Conservation (phyloP, 2,797 vertebrate species). For the Anguilla megastoma region DNA sequence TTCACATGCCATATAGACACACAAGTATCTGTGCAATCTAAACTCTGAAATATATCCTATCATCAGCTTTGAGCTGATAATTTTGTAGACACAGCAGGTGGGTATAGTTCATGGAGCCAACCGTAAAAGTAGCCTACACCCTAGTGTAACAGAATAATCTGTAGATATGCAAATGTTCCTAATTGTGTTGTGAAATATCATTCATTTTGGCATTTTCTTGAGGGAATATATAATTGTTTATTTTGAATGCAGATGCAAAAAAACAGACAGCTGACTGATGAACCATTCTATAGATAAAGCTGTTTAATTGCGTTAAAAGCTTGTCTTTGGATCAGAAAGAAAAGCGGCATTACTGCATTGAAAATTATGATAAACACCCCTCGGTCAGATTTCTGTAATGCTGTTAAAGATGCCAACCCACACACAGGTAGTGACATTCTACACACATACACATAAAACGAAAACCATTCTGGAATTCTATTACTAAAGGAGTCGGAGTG, state of each 20-base stretch:
- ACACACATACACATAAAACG: neutral
- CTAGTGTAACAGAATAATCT: neutral
- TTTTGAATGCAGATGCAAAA: conserved; percentile 49
- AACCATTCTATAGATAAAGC: conserved; percentile 61
- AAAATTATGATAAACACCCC: conserved; percentile 67
- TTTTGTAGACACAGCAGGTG: neutral
- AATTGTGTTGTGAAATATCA: conserved; percentile 38
- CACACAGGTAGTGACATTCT: conserved; percentile 34
- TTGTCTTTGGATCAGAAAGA: conserved; percentile 62
- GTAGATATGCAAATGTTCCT: conserved; percentile 20
- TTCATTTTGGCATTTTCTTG: conserved; percentile 57
- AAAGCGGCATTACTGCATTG: conserved; percentile 64
- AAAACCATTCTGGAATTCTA: neutral
- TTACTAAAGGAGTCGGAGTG: conserved; percentile 21
- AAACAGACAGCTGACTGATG: conserved; percentile 60
- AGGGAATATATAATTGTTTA: conserved; percentile 62
- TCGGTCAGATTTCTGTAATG: conserved; percentile 66
- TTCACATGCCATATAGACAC: neutral
- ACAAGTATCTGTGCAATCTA: neutral
- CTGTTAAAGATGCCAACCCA: conserved; percentile 41
- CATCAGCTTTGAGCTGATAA: neutral
- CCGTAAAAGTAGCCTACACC: neutral
- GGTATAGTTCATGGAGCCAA: conserved; percentile 20
- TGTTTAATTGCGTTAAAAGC: conserved; percentile 76
- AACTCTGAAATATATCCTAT: neutral